A percentile compares a stretch with the other conserved stretches of the same genome.
These are phyloP conservation scores for Meiosimyza decipiens DNA, from an alignment of 2,888 invertebrate genomes.

Conservation along the genomic window DNA sequence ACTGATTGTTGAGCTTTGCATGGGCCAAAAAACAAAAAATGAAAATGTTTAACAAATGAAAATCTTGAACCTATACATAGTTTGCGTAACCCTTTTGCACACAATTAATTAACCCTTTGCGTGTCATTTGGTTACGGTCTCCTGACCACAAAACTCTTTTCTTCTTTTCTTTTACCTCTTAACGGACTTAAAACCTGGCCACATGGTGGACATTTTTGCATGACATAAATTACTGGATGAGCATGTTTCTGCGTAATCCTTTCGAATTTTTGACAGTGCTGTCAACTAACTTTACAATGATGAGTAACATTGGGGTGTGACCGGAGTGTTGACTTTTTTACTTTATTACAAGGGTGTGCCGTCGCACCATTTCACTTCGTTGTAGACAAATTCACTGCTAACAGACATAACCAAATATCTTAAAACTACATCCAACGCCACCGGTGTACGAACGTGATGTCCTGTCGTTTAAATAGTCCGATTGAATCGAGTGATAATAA, in stretches of 20 bases:
- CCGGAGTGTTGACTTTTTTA: constrained; percentile 5
- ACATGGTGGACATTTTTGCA: constrained; percentile 17
- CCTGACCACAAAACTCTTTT: not conserved
- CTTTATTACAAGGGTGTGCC: not conserved
- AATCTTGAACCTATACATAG: no score
- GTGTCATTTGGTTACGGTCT: constrained; percentile 54
- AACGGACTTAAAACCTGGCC: constrained; percentile 1
- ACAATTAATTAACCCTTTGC: constrained; percentile 62
- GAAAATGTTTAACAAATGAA: no score
- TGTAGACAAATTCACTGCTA: constrained; percentile 1
- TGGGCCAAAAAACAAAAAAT: constrained; percentile 16
- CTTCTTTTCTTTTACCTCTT: not conserved
- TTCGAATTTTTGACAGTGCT: not conserved
- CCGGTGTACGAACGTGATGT: not conserved
- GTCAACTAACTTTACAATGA: not conserved
- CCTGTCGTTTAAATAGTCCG: constrained; percentile 32
- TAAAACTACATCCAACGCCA: no score
- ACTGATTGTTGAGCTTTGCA: constrained; percentile 23
- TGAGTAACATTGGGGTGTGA: constrained; percentile 16
- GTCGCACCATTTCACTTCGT: not conserved
- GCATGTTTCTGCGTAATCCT: constrained; percentile 9
- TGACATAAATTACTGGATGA: not conserved
- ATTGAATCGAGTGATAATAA: constrained; percentile 44
- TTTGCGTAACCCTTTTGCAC: constrained; percentile 22
- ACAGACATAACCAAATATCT: no score